These are phyloP conservation scores for Eupithecia subfuscata DNA, from an alignment of 2,888 invertebrate species.

Conservation along the genomic window DNA sequence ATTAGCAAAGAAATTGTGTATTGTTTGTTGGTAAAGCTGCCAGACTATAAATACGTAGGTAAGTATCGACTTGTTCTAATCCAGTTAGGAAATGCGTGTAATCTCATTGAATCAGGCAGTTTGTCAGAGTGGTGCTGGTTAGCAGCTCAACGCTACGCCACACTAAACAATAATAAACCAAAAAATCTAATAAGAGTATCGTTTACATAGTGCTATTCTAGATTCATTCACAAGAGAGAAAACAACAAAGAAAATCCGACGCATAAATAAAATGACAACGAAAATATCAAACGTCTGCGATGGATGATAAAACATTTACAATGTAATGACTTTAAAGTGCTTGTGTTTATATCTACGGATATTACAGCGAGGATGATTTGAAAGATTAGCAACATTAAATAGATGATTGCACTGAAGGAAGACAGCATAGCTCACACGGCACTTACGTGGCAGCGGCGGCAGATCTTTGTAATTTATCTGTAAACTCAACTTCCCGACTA, in stretches of 20 bases:
- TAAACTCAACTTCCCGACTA: slow-evolving; percentile 73
- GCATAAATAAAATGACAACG: slow-evolving; percentile 11
- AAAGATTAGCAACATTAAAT: slow-evolving; percentile 31
- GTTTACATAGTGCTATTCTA: not conserved
- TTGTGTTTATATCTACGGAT: slow-evolving; percentile 22
- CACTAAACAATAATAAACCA: not conserved
- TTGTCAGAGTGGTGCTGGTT: not conserved
- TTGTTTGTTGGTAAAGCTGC: slow-evolving; percentile 9
- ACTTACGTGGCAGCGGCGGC: slow-evolving; percentile 57
- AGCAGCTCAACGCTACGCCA: not conserved
- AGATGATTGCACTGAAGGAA: slow-evolving; percentile 26
- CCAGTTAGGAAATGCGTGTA: slow-evolving; percentile 26
- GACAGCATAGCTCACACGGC: slow-evolving; percentile 31
- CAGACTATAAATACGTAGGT: slow-evolving; percentile 15
- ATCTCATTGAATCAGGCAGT: slow-evolving; percentile 25
- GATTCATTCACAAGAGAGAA: not conserved
- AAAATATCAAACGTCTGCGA: slow-evolving; percentile 7
- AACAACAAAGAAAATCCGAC: slow-evolving; percentile 10
- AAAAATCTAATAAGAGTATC: not conserved
- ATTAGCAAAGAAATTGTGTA: not conserved
- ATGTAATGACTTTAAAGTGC: slow-evolving; percentile 22
- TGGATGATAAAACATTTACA: slow-evolving; percentile 15
- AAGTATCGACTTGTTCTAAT: slow-evolving; percentile 26
- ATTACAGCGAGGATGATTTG: slow-evolving; percentile 29
- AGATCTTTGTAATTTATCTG: slow-evolving; percentile 65